Percentiles rank a stretch among this genome's conserved stretches.
Conservation (phyloP, 2,113 vertebrate species). For the Callipepla californica region DNA sequence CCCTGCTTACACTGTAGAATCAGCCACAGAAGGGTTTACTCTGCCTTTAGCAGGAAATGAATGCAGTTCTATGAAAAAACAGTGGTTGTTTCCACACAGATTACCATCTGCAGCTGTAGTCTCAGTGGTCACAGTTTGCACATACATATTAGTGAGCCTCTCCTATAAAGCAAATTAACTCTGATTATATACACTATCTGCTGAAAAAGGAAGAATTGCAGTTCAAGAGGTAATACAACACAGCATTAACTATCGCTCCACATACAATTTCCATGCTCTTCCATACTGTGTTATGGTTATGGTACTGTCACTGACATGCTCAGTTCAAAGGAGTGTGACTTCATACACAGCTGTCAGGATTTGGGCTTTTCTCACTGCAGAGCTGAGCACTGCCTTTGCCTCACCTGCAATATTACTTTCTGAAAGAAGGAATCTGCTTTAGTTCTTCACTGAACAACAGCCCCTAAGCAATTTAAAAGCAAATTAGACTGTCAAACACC, state of each 20-base stretch:
- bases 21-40: background rate
- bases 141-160: too few species aligned
- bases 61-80: background rate
- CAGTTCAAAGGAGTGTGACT: background rate
- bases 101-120: background rate
- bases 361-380: background rate
- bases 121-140: too few species aligned
- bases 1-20: background rate
- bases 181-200: background rate
- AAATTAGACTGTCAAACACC: background rate
- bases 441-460: background rate
- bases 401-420: background rate
- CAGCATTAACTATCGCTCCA: background rate
- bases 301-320: background rate
- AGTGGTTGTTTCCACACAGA: accelerated
- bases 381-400: background rate
- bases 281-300: background rate
- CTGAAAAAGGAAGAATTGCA: background rate
- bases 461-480: background rate
- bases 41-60: background rate
- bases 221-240: background rate
- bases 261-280: background rate
- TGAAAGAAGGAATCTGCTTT: background rate
- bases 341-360: background rate
- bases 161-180: too few species aligned